Evolutionary conservation across 2,113 vertebrate species (phyloP).

Genomic region (Gnathochromis pfefferi): DNA sequence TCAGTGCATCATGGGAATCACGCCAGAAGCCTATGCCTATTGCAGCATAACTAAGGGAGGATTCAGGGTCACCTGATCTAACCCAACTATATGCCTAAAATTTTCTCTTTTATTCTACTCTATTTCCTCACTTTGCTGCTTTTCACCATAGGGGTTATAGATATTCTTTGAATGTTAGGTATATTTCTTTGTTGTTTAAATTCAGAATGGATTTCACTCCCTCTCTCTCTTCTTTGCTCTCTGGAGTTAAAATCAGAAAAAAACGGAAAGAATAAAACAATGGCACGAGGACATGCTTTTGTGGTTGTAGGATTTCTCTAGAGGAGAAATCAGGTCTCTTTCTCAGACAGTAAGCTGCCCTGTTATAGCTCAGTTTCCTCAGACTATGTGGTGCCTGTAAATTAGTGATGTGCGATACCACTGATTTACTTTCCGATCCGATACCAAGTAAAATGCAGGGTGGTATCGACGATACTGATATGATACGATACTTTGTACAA

Average conservation of each 20-base stretch:
- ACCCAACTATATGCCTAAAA: background rate
- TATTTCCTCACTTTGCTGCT: background rate
- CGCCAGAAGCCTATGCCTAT: background rate
- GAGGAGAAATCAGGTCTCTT: background rate
- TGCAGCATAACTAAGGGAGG: background rate
- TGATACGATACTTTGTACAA: background rate
- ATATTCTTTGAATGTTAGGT: background rate
- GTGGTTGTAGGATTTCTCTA: background rate
- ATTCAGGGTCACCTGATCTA: background rate
- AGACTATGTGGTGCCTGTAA: background rate
- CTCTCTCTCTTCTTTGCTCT: background rate
- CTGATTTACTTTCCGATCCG: background rate
- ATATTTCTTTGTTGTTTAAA: background rate
- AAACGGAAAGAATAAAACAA: background rate
- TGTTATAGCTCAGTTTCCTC: background rate
- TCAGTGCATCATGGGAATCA: background rate
- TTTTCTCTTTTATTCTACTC: background rate
- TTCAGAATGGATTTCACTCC: background rate
- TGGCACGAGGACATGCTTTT: background rate
- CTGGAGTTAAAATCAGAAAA: background rate
- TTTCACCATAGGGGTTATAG: background rate
- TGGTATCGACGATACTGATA: background rate
- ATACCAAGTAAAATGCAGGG: background rate
- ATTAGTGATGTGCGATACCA: background rate
- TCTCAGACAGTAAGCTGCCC: background rate